Base-by-base conservation (phyloP, 2,797 vertebrate species). In the Spizella passerina region DNA sequence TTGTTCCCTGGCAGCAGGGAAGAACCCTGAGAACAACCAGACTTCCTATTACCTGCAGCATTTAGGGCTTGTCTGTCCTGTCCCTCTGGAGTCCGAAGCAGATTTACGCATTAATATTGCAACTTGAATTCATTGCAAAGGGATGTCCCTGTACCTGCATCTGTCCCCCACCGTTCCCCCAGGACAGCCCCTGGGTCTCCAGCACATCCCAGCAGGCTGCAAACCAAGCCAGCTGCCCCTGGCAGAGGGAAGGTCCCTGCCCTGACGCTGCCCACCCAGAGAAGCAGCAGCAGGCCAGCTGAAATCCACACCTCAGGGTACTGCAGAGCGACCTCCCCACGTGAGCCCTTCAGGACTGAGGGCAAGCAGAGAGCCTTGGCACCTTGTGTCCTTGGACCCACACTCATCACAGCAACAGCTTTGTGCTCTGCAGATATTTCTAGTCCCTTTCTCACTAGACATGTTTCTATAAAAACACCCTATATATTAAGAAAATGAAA, bases 131-230 rank as follows among this genome's bases (percentile, higher is more conserved):
- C 64, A n/a, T 1, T 39, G 87, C 66, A 21, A 4, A 32, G 21
- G n/a, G 7, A 5, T 1, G 10, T 3, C 21, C 8, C 0, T 3
- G 12, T 8, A 2, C 32, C 30, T 7, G 38, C 20, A 39, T 2
- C 34, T 32, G 49, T 39, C 23, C 30, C 4, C 23, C 46, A n/a
- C 12, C 2, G 0, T 3, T 47, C 30, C 78, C n/a, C 8, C 3
- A 1, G 60, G 46, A 49, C 4, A 0, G 30, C 22, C 27, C 65
- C 3, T 2, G 19, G 3, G 0, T 12, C 26, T 12, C 26, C 32
- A 22, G 50, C 30, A 47, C 36, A 30, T 30, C 39, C 39, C 64
- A 24, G 16, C 60, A 5, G 2, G 0, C 10, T 18, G 47, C 59
- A 53, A 49, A 8, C 2, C 0, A 5, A 26, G 27, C 0, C 4